Conservation (phyloP, 2,797 vertebrate species). For the Cercopithecus neglectus region DNA sequence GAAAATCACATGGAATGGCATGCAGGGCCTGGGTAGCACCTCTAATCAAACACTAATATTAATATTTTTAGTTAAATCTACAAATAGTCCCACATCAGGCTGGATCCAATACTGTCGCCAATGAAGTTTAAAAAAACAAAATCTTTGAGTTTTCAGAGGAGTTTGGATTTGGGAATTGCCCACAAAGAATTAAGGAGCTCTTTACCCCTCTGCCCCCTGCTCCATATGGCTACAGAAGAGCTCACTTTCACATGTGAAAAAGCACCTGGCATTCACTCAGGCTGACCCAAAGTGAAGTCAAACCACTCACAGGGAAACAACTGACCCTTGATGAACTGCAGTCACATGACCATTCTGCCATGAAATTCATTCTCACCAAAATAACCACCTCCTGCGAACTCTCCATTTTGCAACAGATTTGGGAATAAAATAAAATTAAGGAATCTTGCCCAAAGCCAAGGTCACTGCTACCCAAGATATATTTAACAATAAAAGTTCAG, state of each 20-base stretch:
- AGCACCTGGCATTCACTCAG: background rate
- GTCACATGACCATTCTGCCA: background rate
- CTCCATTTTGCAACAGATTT: constrained; percentile 15
- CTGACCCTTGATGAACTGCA: background rate
- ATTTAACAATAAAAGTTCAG: background rate
- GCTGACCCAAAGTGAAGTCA: background rate
- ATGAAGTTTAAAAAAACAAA: background rate
- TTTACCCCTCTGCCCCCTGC: too few relatives aligned
- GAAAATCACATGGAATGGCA: background rate
- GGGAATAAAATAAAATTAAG: background rate
- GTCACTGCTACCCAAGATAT: background rate
- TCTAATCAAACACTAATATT: background rate
- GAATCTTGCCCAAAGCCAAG: background rate
- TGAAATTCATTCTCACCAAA: background rate
- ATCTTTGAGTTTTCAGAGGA: background rate
- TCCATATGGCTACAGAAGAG: background rate
- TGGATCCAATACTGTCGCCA: background rate
- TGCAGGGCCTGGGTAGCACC: background rate
- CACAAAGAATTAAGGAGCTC: background rate
- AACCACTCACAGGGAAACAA: background rate
- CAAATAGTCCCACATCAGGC: background rate
- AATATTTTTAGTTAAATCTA: background rate
- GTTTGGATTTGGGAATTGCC: background rate
- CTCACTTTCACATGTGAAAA: background rate
- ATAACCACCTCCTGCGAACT: background rate